Evolutionary conservation across 92 coral and sea anemone species (phyloP), one percentile per base, ranked within the genome.

Genomic region (Montipora capitata): DNA sequence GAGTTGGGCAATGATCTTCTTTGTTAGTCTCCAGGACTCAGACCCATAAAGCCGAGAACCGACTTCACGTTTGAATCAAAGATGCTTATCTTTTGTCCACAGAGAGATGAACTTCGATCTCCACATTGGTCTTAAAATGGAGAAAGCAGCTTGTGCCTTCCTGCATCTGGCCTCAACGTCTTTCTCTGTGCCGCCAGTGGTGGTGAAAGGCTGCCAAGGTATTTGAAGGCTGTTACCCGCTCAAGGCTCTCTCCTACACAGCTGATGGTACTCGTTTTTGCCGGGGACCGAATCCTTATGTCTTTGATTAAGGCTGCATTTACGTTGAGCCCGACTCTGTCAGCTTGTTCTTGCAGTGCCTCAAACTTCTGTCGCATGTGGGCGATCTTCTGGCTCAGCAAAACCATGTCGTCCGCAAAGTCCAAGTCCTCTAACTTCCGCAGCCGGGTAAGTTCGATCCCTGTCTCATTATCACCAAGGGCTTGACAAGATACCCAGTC

Each of bases 91-190:
- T 78, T 78, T 3, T 27, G 73, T 76, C 72, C 52, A 65, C 51
- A 78, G 83, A 17, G 83, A 78, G 41, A 59, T 78, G 18, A 9
- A 78, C 35, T 27, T 78, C 12, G 83, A 78, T 61, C 51, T 78
- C 83, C 17, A 78, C n/a, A 45, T n/a, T 9, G 72, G 72, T 78
- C 72, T 78, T 5, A 78, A 17, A 43, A 78, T 43, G 40, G 1
- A 79, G 83, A 79, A 39, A 5, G 69, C 83, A 62, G 56, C 18
- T 40, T 62, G 83, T 54, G 69, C 68, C 51, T 58, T 58, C 68
- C 83, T 78, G 48, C 83, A 57, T 40, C 83, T 58, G 43, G 83
- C 41, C 42, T 27, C 83, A 41, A 35, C 72, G 39, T 78, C 83
- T 78, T 78, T 72, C 41, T 59, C 69, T 15, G 72, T 54, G 83